A percentile compares a stretch with the other conserved stretches of the same genome.
Evolutionary conservation across 2,888 invertebrate genomes (phyloP).

Genomic region (Altica lythri): DNA sequence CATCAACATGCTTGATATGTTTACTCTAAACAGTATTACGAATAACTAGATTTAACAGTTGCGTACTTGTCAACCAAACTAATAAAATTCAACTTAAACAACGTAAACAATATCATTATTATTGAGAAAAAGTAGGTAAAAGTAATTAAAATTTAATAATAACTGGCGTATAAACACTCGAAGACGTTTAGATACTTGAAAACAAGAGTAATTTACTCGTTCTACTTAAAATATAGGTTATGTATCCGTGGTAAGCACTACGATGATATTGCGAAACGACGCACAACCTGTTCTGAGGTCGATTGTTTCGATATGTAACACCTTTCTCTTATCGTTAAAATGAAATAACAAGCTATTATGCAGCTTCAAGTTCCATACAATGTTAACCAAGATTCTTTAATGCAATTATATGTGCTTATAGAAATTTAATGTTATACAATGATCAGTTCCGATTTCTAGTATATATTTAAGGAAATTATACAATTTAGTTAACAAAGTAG

Average conservation of each 20-base stretch:
- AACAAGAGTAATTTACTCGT: constrained; percentile 29
- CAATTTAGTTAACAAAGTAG: too few species aligned
- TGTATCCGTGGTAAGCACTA: constrained; percentile 36
- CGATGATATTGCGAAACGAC: constrained; percentile 34
- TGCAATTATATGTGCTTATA: constrained; percentile 5
- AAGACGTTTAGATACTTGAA: constrained; percentile 24
- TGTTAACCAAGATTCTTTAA: neutral
- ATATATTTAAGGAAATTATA: too few species aligned
- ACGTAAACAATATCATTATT: neutral
- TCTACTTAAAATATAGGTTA: constrained; percentile 39
- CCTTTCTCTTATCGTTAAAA: constrained; percentile 34
- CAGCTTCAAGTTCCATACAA: constrained; percentile 3
- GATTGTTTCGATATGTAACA: constrained; percentile 42
- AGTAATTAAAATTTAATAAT: constrained; percentile 7
- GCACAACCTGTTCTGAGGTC: constrained; percentile 44
- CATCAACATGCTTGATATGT: too few species aligned
- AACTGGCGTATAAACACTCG: constrained; percentile 8
- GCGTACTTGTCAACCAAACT: too few species aligned
- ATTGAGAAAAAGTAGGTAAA: constrained; percentile 5
- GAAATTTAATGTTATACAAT: constrained; percentile 4
- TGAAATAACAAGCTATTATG: constrained; percentile 16
- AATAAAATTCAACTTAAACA: too few species aligned
- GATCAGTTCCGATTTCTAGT: neutral
- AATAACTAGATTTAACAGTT: too few species aligned
- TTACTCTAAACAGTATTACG: too few species aligned